phyloP scores from a whole-genome alignment of 2,113 vertebrate species.

The Glaucomys volans region DNA sequence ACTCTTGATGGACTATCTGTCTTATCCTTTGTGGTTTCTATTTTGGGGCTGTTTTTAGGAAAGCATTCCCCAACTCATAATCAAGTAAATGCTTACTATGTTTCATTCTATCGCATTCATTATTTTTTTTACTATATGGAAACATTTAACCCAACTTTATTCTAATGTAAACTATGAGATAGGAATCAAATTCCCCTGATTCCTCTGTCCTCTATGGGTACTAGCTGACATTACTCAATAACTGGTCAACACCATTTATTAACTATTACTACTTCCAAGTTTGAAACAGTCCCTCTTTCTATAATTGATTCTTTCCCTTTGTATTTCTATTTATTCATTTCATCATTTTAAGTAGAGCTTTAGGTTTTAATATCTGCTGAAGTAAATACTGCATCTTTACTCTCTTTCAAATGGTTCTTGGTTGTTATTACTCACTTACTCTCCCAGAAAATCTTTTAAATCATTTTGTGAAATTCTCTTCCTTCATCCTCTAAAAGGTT shows the following conservation, averaged over 20 bases:
- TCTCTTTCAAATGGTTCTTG: constrained; percentile 40
- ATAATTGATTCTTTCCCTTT: background rate
- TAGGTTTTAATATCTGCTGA: background rate
- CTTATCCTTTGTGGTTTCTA: background rate
- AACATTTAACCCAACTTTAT: constrained; percentile 5
- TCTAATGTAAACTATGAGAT: constrained; percentile 3
- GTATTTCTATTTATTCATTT: background rate
- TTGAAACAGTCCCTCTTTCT: constrained; percentile 19
- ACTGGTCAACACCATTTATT: background rate
- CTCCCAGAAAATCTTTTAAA: constrained; percentile 16
- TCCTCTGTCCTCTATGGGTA: background rate
- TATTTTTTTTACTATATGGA: constrained; percentile 14
- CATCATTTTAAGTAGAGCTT: background rate
- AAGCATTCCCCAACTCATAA: constrained; percentile 4
- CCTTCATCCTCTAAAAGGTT: background rate
- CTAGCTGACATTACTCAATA: background rate
- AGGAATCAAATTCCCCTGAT: background rate
- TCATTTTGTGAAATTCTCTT: background rate
- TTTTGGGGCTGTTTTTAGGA: background rate
- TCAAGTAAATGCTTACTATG: background rate
- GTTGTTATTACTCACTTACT: constrained; percentile 1
- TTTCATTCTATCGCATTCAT: constrained; percentile 18
- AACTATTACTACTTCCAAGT: background rate
- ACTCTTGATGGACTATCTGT: background rate
- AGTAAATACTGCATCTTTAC: background rate